Percentiles rank a stretch among this genome's conserved stretches.
phyloP scores from a whole-genome alignment of 2,113 vertebrate species.

The Paratilapia polleni region DNA sequence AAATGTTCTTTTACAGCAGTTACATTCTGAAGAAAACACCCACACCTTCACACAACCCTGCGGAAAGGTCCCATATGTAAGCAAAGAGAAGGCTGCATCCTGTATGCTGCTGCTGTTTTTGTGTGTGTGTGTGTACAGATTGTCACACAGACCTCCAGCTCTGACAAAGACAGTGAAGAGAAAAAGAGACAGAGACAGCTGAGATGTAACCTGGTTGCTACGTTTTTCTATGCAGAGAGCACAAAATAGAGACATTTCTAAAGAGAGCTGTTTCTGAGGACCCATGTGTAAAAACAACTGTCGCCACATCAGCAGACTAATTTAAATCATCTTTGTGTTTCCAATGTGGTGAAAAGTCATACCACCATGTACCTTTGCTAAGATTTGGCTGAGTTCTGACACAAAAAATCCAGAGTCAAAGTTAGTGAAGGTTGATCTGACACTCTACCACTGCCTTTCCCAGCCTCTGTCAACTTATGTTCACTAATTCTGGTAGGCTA shows the following conservation, averaged over 20 bases:
- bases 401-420: background rate
- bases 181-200: background rate
- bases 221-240: background rate
- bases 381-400: background rate
- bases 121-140: background rate
- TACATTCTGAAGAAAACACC: too few species aligned
- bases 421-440: background rate
- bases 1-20: too few species aligned
- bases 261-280: background rate
- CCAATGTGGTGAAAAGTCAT: background rate
- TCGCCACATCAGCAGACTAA: background rate
- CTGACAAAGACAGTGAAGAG: background rate
- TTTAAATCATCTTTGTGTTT: background rate
- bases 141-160: background rate
- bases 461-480: background rate
- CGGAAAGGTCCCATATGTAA: background rate
- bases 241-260: background rate
- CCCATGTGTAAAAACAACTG: background rate
- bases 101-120: background rate
- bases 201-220: background rate
- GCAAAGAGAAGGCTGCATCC: background rate
- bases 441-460: too few species aligned
- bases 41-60: background rate
- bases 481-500: background rate
- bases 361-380: background rate